Conservation (phyloP, 2,113 vertebrate species). For the Scortum barcoo region DNA sequence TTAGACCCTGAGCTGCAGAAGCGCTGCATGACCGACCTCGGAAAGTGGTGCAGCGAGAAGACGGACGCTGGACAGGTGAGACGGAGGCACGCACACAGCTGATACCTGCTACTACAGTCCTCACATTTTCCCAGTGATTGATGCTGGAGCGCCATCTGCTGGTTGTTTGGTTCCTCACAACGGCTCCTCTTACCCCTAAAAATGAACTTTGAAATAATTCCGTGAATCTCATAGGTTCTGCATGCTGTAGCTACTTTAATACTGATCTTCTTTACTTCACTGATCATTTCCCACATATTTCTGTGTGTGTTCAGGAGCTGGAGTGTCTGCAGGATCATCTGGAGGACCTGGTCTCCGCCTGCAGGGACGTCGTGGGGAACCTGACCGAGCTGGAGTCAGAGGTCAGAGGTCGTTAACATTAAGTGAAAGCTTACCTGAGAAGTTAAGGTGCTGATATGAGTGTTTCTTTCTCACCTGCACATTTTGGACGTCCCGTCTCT, state of each 20-base stretch:
- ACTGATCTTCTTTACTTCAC: not conserved
- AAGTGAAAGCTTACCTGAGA: not conserved
- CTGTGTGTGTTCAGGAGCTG: slow-evolving; percentile 84
- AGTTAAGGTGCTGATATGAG: not conserved
- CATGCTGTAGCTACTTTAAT: not conserved
- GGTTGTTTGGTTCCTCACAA: not conserved
- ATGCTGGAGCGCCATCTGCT: not conserved
- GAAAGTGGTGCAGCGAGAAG: slow-evolving; percentile 99
- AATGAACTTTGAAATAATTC: not conserved
- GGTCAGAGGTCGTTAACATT: slow-evolving; percentile 69
- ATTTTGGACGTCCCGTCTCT: not conserved
- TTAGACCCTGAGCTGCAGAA: slow-evolving; percentile 94
- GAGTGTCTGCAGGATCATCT: slow-evolving; percentile 98
- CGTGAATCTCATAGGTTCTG: not conserved
- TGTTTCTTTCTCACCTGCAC: not conserved
- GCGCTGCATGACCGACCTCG: slow-evolving; percentile 95
- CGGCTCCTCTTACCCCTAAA: not conserved
- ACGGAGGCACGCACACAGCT: not conserved
- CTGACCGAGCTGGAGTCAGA: slow-evolving; percentile 97
- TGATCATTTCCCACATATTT: not conserved
- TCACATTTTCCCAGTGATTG: not conserved
- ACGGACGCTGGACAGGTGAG: slow-evolving; percentile 89
- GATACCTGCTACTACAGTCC: not conserved
- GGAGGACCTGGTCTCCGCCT: slow-evolving; percentile 91
- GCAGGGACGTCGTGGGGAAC: slow-evolving; percentile 95